Evolutionary conservation across 2,797 vertebrate species (phyloP).

Genomic region (Masticophis lateralis): DNA sequence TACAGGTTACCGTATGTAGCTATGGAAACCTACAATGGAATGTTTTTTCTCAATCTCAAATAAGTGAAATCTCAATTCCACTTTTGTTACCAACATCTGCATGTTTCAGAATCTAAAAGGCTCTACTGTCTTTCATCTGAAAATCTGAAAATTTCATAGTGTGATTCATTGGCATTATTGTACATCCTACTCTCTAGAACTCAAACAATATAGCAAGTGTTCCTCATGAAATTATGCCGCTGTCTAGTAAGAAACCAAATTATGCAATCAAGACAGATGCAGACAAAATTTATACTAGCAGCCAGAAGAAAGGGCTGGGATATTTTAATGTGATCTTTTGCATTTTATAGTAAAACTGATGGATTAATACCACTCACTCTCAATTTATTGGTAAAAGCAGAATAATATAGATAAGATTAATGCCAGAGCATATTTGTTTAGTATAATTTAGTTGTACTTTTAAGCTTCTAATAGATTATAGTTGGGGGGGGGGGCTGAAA

Average conservation of each 20-base stretch:
- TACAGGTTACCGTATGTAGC: not conserved
- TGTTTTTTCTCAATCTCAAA: constrained; percentile 15
- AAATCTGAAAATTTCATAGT: not conserved
- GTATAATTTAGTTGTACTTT: not conserved
- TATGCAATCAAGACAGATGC: not conserved
- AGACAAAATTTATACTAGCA: not conserved
- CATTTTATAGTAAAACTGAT: not conserved
- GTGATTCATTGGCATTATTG: constrained; percentile 11
- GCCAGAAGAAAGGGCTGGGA: not conserved
- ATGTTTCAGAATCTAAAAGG: constrained; percentile 3
- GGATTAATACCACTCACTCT: not conserved
- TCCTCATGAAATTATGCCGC: constrained; percentile 9
- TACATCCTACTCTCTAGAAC: not conserved
- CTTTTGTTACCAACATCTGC: constrained; percentile 12
- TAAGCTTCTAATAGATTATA: not conserved
- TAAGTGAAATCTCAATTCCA: constrained; percentile 9
- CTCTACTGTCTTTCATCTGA: not conserved
- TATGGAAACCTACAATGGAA: constrained; percentile 22
- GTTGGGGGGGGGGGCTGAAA: not conserved
- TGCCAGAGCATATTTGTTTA: not conserved
- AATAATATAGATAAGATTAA: not conserved
- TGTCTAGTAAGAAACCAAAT: not conserved
- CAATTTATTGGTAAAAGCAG: not conserved
- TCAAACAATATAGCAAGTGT: constrained; percentile 19
- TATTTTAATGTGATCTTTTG: not conserved